Evolutionary conservation across 2,113 vertebrate genomes (phyloP), one percentile per base, ranked within the genome.

Genomic region (Arenaria interpres): DNA sequence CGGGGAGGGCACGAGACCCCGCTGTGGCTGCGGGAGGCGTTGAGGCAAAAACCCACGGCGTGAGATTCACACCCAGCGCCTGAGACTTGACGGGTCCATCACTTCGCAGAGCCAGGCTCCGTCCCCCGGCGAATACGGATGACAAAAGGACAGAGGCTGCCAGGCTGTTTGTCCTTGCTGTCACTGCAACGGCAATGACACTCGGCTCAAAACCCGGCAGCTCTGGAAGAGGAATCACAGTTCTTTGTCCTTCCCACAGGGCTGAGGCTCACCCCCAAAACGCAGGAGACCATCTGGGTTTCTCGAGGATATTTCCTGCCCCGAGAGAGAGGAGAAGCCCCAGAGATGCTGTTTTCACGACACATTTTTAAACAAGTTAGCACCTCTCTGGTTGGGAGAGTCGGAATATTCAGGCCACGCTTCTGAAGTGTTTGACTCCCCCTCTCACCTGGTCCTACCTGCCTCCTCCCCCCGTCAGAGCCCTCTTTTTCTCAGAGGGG

Each of bases 61-160:
- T 0, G 7, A 86, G 54, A 51, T 75, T 95, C 89, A 87, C 86
- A 72, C 72, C 46, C 84, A 57, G 80, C 0, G 4, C 53, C 79
- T 92, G 91, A 84, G 71, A 27, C 32, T 53, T 79, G 82, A 66
- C 0, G 1, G 81, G 41, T 83, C 77, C 94, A 86, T 85, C 96
- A 62, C 85, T 92, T 41, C 0, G 4, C 64, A 89, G 73, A 48
- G 77, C 84, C 83, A 69, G 89, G 66, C 80, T 56, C 89, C 1
- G 3, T 88, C 35, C 84, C 39, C 72, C 3, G 2, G 62, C 0
- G 7, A 79, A 68, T 33, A 17, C 0, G 0, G 50, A 18, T 79
- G 66, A 97, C 84, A 88, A 90, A 96, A 69, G 69, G 66, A 78
- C 16, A 45, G 84, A 89, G 14, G 24, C 81, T 75, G 89, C 83